Conservation (phyloP, 2,888 invertebrate species). For the Ashinkailepas kermadecensis region DNA sequence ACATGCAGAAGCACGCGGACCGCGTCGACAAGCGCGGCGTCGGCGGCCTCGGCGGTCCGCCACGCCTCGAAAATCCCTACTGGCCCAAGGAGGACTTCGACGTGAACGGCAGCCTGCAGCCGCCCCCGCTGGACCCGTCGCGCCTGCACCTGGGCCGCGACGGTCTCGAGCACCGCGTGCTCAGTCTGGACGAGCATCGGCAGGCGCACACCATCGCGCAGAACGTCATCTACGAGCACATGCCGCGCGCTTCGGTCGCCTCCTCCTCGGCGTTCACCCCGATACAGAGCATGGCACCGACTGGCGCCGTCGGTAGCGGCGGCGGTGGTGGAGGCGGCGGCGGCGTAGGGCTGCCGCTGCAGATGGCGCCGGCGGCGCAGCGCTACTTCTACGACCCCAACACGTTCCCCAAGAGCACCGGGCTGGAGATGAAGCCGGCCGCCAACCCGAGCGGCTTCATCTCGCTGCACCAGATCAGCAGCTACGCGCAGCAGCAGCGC, state of each 20-base stretch:
- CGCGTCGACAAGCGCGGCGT: conserved; percentile 47
- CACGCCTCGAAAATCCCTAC: conserved; percentile 15
- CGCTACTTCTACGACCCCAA: conserved; percentile 23
- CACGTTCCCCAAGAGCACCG: conserved; percentile 10
- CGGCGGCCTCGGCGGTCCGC: background rate
- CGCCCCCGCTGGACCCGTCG: background rate
- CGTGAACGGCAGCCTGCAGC: conserved; percentile 42
- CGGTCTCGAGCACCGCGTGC: conserved; percentile 11
- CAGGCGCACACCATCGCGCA: conserved; percentile 14
- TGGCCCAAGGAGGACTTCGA: conserved; percentile 21
- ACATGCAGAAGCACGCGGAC: conserved; percentile 98
- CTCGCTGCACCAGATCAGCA: conserved; percentile 23
- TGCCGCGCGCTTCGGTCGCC: conserved; percentile 5
- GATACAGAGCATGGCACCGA: conserved; percentile 22
- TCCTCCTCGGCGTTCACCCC: conserved; percentile 20
- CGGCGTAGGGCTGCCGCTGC: background rate
- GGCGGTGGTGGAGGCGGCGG: background rate
- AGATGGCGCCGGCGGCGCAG: conserved; percentile 17
- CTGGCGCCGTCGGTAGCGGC: background rate
- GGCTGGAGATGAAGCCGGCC: conserved; percentile 20
- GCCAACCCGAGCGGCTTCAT: conserved; percentile 16
- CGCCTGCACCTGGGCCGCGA: conserved; percentile 1
- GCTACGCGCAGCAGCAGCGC: conserved; percentile 21
- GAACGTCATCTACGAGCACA: conserved; percentile 15
- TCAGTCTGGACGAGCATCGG: conserved; percentile 10